Conservation (phyloP, 1,140 invertebrate genomes). For the Bradynema listronoti region DNA sequence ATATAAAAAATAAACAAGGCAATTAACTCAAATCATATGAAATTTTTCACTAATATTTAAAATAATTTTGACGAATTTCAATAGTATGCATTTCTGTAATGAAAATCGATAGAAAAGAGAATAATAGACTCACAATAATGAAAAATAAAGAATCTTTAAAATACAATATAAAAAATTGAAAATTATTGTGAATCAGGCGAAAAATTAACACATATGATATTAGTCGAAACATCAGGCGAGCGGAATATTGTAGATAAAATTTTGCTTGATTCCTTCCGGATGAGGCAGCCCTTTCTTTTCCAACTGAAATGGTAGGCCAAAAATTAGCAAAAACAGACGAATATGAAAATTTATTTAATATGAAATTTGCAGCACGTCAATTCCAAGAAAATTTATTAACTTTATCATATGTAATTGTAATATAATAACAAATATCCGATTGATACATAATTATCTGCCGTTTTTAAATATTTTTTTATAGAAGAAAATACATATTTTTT, state of each 20-base stretch:
- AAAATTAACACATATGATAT: neutral
- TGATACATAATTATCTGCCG: neutral
- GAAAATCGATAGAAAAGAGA: neutral
- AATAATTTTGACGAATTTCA: neutral
- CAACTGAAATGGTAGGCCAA: conserved; percentile 27
- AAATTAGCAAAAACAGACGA: neutral
- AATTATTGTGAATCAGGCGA: neutral
- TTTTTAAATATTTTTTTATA: neutral
- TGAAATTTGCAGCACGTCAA: too few species aligned
- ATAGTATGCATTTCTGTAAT: neutral
- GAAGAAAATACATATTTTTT: too few species aligned
- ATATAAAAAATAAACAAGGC: too few species aligned
- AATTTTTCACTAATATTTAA: too few species aligned
- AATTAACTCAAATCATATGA: too few species aligned
- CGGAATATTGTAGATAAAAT: conserved; percentile 7
- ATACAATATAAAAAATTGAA: neutral
- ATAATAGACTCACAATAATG: neutral
- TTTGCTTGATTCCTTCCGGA: conserved; percentile 11
- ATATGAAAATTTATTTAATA: neutral
- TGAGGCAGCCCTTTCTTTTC: conserved; percentile 36
- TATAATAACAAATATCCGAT: neutral
- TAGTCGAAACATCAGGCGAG: neutral
- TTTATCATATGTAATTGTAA: neutral
- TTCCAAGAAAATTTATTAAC: neutral
- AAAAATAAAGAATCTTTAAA: neutral